Evolutionary conservation across 2,797 vertebrate genomes (phyloP), one percentile per base, ranked within the genome.

Genomic region (Cuniculus paca): DNA sequence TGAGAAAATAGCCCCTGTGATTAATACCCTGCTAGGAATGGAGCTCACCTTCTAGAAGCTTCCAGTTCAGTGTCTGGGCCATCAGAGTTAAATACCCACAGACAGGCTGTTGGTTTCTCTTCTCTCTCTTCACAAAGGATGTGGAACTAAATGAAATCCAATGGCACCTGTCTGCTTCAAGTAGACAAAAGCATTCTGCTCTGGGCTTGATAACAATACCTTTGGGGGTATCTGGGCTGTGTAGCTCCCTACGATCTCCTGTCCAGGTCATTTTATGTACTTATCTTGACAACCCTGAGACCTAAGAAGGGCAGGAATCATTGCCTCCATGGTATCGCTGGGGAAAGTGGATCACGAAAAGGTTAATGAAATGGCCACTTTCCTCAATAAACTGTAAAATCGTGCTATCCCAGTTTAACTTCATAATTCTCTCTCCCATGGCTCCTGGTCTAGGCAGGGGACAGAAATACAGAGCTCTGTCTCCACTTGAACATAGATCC

Each of bases 381-480:
- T 96, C 77, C 94, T 68, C 72, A 65, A 91, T 75, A 70, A 91
- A 83, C 78, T 5, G 10, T 70, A 61, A 95, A 91, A 22, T 68
- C 42, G 17, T 31, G 0, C 56, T 72, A 14, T 16, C 5, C 3
- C 28, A 3, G 88, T 68, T 86, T 45, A 79, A 39, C 56, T 63
- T 58, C 6, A 0, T 26, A 13, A 56, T 34, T 86, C n/a, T 65
- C 42, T 10, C 58, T 77, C 50, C 31, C 0, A 0, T 0, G 20
- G 20, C 42, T n/a, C 50, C 79, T 8, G 48, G 39, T 19, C 60
- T 60, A 19, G 31, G 48, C 22, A 60, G 14, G 0, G 4, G 45
- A 2, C 6, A 31, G 31, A 70, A 80, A 83, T 28, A 31, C 3
- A 11, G 34, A 34, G 24, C 36, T 9, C 36, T 9, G 24, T 39